These are phyloP conservation scores for Pterocles orientalis DNA, from an alignment of 2,113 vertebrate species.

Conservation along the genomic window DNA sequence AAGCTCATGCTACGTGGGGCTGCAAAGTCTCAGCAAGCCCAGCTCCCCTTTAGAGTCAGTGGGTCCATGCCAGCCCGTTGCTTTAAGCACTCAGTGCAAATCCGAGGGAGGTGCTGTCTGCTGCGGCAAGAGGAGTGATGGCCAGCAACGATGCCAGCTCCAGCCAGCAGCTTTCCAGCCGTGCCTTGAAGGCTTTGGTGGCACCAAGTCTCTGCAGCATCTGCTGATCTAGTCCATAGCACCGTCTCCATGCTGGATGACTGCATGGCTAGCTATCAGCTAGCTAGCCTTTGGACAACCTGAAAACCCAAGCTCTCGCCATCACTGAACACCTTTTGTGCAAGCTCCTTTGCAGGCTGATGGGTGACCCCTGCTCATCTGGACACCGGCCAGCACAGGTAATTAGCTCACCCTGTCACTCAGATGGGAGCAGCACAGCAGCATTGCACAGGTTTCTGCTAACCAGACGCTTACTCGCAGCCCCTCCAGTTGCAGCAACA, in stretches of 20 bases:
- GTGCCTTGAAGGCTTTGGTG: background rate
- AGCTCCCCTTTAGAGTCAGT: fast-evolving
- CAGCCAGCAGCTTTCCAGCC: background rate
- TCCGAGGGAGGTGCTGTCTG: fast-evolving
- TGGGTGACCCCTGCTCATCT: background rate
- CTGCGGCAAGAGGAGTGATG: fast-evolving
- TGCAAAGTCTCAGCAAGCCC: background rate
- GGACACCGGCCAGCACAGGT: background rate
- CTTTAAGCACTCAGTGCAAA: background rate
- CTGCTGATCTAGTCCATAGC: too few relatives aligned
- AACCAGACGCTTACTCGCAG: background rate
- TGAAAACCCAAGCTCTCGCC: background rate
- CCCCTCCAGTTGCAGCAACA: background rate
- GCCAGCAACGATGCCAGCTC: background rate
- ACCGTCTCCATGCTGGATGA: background rate
- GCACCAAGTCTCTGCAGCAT: background rate
- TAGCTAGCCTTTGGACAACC: background rate
- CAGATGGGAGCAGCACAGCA: background rate
- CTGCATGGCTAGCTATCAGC: background rate
- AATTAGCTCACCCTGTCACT: background rate
- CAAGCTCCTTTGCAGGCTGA: background rate
- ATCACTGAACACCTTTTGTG: background rate
- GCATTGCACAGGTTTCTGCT: background rate
- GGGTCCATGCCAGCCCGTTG: background rate
- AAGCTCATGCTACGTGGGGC: background rate